Conservation (phyloP, 2,113 vertebrate species). For the Phaethon lepturus region DNA sequence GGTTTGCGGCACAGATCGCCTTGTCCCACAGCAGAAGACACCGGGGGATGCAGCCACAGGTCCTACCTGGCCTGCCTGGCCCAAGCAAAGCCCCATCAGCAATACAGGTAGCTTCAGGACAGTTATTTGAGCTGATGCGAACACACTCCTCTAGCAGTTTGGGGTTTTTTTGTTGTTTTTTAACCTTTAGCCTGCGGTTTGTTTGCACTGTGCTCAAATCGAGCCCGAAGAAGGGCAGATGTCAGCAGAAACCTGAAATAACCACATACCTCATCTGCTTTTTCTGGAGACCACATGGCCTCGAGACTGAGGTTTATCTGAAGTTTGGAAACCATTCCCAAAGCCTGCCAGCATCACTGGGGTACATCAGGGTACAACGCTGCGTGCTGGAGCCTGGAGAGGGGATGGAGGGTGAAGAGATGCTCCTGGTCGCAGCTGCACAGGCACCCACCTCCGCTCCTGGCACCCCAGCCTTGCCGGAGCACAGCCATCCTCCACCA, state of each 20-base stretch:
- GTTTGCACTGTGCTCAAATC: neutral
- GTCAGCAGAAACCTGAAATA: neutral
- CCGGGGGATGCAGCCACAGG: no score
- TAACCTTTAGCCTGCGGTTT: neutral
- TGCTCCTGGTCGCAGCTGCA: neutral
- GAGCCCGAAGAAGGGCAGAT: neutral
- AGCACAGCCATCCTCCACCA: neutral
- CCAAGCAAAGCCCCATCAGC: neutral
- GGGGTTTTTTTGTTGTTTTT: neutral
- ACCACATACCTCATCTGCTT: neutral
- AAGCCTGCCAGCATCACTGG: neutral
- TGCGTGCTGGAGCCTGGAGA: neutral
- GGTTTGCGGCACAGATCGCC: neutral
- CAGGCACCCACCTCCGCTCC: neutral
- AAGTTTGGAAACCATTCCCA: neutral
- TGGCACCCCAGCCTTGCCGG: neutral
- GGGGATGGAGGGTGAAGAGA: neutral
- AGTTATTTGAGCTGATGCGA: neutral
- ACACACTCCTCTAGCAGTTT: neutral
- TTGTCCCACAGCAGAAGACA: neutral
- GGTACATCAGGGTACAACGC: neutral
- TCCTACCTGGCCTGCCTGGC: neutral
- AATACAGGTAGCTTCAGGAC: neutral
- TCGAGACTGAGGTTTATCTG: fast-evolving
- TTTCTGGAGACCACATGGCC: neutral